Evolutionary conservation across 2,888 invertebrate species (phyloP), one percentile per base, ranked within the genome.

Genomic region (Agrypnus murinus): DNA sequence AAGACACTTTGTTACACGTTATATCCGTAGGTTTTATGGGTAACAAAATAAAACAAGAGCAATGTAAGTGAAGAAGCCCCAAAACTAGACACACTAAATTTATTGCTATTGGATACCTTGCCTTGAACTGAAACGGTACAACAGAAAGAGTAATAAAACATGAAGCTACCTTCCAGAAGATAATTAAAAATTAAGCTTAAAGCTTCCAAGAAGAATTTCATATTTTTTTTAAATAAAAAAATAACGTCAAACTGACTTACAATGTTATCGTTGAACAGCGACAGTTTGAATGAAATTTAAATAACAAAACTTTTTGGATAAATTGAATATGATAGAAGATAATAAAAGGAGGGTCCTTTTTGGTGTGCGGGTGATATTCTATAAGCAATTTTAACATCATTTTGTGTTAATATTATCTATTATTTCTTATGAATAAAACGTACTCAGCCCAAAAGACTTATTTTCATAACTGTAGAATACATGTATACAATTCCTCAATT

Each of bases 1-100:
- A 43, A 50, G 55, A 64, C 53, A 64, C 32, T 64, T 64, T 64
- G 64, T 64, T 64, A 64, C 64, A 64, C 64, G 53, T 53, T 55
- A 55, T 64, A 64, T 53, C 43, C 43, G 55, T 31, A 55, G 53
- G 40, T 64, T 64, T 25, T 64, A 64, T 64, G 43, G 46, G 55
- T 43, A 25, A 55, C 64, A 55, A 55, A 64, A 64, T 64, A 64
- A 64, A 64, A 64, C 64, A 64, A 63, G 53, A 14, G 53, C 53
- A 43, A 55, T 55, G 64, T 53, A 55, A 64, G 64, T 55, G 55
- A 31, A 45, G 64, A 53, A 36, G 25, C 36, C 10, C 62, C 38
- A 63, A 63, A 55, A 40, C 53, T 64, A 43, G 55, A 64, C 53
- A 31, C 31, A 31, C 15, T 32, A 17, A 55, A 55, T 64, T 64